A percentile compares a stretch with the other conserved stretches of the same genome.
Evolutionary conservation across 1,140 invertebrate genomes (phyloP).

Genomic region (Drosophila repletoides): DNA sequence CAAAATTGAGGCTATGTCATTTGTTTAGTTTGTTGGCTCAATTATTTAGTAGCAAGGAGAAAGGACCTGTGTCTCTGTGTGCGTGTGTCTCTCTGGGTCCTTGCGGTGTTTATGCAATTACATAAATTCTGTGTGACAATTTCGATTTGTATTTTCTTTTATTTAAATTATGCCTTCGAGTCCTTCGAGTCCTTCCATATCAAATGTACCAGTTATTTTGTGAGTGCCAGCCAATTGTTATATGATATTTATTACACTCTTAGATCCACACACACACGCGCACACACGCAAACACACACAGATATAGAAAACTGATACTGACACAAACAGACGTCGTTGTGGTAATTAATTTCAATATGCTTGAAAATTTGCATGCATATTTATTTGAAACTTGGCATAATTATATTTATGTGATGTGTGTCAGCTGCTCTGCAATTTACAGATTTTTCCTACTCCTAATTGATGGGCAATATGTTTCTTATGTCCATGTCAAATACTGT

Average conservation of each 20-base stretch:
- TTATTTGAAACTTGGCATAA: constrained; percentile 54
- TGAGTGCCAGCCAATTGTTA: constrained; percentile 27
- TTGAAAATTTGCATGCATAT: constrained; percentile 43
- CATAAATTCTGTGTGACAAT: constrained; percentile 75
- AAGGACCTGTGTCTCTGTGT: constrained; percentile 1
- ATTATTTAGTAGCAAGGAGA: constrained; percentile 56
- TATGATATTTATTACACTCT: constrained; percentile 67
- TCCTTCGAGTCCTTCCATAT: constrained; percentile 39
- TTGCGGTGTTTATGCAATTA: constrained; percentile 72
- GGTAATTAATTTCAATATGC: constrained; percentile 75
- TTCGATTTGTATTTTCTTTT: constrained; percentile 77
- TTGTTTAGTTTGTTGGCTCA: constrained; percentile 73
- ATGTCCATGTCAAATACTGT: constrained; percentile 1
- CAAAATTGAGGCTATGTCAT: constrained; percentile 69
- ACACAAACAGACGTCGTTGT: constrained; percentile 64
- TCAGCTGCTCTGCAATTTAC: constrained; percentile 32
- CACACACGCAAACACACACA: constrained; percentile 11
- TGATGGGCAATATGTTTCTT: constrained; percentile 39
- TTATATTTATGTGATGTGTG: constrained; percentile 66
- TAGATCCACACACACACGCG: constrained; percentile 31
- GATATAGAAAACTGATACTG: constrained; percentile 23
- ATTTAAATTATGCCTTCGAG: constrained; percentile 68
- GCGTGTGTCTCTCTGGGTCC: constrained; percentile 22
- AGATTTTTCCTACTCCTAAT: constrained; percentile 53
- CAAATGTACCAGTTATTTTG: neutral